Percentiles rank a stretch among this genome's conserved stretches.
These are phyloP conservation scores for Turritopsis dohrnii DNA, from an alignment of 30 jellyfish, hydroid and myxozoan genomes.

Conservation along the genomic window DNA sequence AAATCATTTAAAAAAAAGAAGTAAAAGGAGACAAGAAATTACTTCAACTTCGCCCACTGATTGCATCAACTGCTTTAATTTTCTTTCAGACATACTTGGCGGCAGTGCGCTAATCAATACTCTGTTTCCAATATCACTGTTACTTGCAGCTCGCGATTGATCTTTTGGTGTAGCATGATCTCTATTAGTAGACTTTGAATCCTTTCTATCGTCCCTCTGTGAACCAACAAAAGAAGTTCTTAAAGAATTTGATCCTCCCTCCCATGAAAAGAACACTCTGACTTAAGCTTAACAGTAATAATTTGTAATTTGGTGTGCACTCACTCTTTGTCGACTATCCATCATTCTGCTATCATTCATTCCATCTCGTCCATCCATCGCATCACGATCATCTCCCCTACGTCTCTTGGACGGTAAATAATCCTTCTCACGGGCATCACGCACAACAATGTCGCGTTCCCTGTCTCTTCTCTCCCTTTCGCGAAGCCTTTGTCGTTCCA, in stretches of 20 bases:
- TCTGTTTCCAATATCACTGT: conserved; percentile 26
- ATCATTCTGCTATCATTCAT: background rate
- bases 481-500: conserved; percentile 24
- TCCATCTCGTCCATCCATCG: conserved; percentile 15
- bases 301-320: no score
- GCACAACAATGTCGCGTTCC: conserved; percentile 15
- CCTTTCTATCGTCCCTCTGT: conserved; percentile 33
- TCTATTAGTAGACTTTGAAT: conserved; percentile 13
- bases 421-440: conserved; percentile 15
- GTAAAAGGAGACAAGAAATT: background rate
- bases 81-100: conserved; percentile 37
- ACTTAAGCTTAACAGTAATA: no score
- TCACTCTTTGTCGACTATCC: conserved; percentile 15
- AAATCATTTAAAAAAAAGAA: background rate
- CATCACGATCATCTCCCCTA: conserved; percentile 19
- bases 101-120: conserved; percentile 31
- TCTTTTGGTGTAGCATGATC: conserved; percentile 15
- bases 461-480: conserved; percentile 37
- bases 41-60: conserved; percentile 41
- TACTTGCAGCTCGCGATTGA: conserved; percentile 13
- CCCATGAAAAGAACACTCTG: no score
- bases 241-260: no score
- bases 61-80: conserved; percentile 30
- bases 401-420: conserved; percentile 19
- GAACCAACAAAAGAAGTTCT: background rate